These are phyloP conservation scores for Ailurus styani DNA, from an alignment of 2,113 vertebrate genomes.

Conservation along the genomic window DNA sequence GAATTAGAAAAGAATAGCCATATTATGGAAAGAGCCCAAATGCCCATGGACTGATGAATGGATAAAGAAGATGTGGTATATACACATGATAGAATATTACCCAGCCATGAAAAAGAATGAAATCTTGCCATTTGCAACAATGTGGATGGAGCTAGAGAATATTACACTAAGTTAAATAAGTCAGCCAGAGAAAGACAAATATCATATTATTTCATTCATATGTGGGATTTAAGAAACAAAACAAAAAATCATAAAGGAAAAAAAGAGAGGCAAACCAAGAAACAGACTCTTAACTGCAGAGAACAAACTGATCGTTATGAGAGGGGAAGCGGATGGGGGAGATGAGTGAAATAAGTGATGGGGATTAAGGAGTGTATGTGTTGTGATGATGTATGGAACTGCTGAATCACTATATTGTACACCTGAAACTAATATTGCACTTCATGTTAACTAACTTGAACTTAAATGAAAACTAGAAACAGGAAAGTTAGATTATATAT, in stretches of 20 bases:
- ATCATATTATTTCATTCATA: background rate
- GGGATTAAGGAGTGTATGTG: background rate
- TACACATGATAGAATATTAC: background rate
- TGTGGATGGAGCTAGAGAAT: background rate
- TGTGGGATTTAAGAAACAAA: background rate
- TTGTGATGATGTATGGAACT: background rate
- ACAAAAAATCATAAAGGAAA: background rate
- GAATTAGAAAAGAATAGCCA: background rate
- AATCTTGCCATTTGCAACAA: background rate
- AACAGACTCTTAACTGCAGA: background rate
- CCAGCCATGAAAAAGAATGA: background rate
- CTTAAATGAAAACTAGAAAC: background rate
- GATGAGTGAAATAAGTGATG: background rate
- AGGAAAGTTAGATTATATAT: background rate
- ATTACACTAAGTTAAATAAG: background rate
- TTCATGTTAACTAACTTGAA: background rate
- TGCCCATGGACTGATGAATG: background rate
- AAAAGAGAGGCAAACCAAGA: background rate
- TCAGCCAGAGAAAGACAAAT: background rate
- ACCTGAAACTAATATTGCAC: background rate
- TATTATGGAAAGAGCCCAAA: background rate
- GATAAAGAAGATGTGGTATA: background rate
- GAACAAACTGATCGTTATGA: background rate
- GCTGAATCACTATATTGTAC: background rate
- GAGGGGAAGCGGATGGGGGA: background rate